Evolutionary conservation across 30 jellyfish, hydroid and myxozoan genomes (phyloP), one percentile per base, ranked within the genome.

Genomic region (Chrysaora quinquecirrha): DNA sequence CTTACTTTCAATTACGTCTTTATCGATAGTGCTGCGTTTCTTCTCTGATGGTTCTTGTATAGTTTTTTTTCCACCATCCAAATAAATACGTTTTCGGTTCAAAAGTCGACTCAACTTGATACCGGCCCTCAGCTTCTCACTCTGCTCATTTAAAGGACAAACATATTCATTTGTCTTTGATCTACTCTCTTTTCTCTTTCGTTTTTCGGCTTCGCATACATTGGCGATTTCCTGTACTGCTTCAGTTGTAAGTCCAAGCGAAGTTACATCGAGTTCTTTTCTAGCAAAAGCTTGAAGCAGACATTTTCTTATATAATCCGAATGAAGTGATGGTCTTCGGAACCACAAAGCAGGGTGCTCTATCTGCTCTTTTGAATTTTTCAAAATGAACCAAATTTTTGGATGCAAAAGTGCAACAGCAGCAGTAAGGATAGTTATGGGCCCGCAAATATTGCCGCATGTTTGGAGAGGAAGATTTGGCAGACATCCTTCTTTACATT

Each of bases 341-440:
- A 62, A 62, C 74, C 74, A 62, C 16, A 62, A 16, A 32, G 25
- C 25, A 1, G 74, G 35, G 19, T 62, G 74, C 19, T 62, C 16
- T 10, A 62, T 62, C 19, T 31, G 47, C 32, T 21, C 30, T 19
- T 27, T n/a, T 1, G 34, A 19, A n/a, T 62, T 18, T 27, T 62
- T 62, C 74, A 62, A n/a, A 62, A 22, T 62, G 0, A 1, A 19
- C 48, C 48, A 62, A 0, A 22, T 1, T 1, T 60, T 31, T 60
- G 73, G 73, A 60, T n/a, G 32, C 23, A 60, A 60, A 7, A 60
- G n/a, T 31, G 34, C 20, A 19, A 62, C 25, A n/a, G 74, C 74
- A 19, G 74, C 74, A 19, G 74, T 62, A 3, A 62, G 35, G 34
- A 62, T 21, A 19, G 74, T 34, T 19, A 62, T 62, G 0, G 74